Conservation (phyloP, 2,888 invertebrate species). For the Hydropsyche betteni region DNA sequence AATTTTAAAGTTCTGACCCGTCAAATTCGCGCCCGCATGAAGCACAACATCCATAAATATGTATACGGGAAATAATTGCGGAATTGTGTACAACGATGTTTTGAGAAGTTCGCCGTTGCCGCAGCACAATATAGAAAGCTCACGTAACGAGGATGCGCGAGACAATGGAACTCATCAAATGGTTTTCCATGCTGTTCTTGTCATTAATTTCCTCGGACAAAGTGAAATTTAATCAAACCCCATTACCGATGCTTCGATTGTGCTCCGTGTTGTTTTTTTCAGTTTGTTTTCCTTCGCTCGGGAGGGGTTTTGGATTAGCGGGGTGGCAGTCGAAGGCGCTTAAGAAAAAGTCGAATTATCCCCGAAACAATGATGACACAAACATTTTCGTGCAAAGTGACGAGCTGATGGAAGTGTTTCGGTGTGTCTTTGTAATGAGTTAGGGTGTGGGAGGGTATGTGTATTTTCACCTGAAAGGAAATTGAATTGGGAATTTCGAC, state of each 20-base stretch:
- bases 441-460: too few species aligned
- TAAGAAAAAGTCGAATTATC: neutral
- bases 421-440: neutral
- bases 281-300: neutral
- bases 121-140: neutral
- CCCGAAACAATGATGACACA: constrained; percentile 8
- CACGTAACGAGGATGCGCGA: constrained; percentile 22
- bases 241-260: constrained; percentile 21
- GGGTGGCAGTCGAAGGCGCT: neutral
- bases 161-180: constrained; percentile 39
- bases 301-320: neutral
- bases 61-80: neutral
- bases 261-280: neutral
- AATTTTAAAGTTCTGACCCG: too few species aligned
- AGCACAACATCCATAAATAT: neutral
- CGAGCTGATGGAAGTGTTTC: neutral
- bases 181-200: constrained; percentile 37
- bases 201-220: constrained; percentile 43
- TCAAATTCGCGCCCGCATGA: neutral
- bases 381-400: neutral
- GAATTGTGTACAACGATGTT: neutral
- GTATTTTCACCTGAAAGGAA: too few species aligned
- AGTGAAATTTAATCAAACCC: constrained; percentile 35
- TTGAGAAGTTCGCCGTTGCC: constrained; percentile 18
- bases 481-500: too few species aligned